phyloP scores from a whole-genome alignment of 2,797 vertebrate species.

The Sebastes matsubarae region DNA sequence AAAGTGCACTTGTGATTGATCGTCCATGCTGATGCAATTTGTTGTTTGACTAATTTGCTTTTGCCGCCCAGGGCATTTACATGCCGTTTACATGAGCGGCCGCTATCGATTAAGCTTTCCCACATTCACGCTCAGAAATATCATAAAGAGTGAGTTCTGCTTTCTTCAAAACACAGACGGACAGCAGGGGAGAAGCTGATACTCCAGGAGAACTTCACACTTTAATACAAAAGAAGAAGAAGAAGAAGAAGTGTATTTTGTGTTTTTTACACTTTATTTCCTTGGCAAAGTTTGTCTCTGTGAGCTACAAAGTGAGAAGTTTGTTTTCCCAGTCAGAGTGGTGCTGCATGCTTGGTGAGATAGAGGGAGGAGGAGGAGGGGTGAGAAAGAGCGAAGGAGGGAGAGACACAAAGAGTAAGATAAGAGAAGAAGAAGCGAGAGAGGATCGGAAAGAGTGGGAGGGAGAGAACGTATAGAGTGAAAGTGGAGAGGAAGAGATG shows the following conservation, averaged over 20 bases:
- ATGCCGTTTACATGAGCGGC: slow-evolving; percentile 5
- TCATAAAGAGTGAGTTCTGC: slow-evolving; percentile 10
- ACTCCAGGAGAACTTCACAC: slow-evolving; percentile 15
- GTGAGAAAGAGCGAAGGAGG: background rate
- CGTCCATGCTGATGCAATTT: background rate
- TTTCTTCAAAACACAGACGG: background rate
- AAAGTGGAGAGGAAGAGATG: background rate
- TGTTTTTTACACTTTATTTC: background rate
- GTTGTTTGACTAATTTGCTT: slow-evolving; percentile 35
- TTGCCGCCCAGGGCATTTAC: background rate
- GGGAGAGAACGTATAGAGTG: background rate
- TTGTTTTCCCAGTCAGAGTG: slow-evolving; percentile 1
- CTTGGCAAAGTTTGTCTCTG: background rate
- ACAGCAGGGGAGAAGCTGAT: slow-evolving; percentile 16
- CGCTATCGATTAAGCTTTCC: slow-evolving; percentile 39
- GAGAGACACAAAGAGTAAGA: background rate
- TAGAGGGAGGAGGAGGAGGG: background rate
- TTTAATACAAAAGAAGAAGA: background rate
- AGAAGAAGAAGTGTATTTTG: background rate
- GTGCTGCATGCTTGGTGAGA: background rate
- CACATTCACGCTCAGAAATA: slow-evolving; percentile 35
- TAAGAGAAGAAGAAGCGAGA: background rate
- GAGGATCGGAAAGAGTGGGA: background rate
- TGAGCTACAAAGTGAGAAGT: slow-evolving; percentile 6
- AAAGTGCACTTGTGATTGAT: slow-evolving; percentile 13